These are phyloP conservation scores for Neodiprion pinetum DNA, from an alignment of 1,140 invertebrate genomes.

Conservation along the genomic window DNA sequence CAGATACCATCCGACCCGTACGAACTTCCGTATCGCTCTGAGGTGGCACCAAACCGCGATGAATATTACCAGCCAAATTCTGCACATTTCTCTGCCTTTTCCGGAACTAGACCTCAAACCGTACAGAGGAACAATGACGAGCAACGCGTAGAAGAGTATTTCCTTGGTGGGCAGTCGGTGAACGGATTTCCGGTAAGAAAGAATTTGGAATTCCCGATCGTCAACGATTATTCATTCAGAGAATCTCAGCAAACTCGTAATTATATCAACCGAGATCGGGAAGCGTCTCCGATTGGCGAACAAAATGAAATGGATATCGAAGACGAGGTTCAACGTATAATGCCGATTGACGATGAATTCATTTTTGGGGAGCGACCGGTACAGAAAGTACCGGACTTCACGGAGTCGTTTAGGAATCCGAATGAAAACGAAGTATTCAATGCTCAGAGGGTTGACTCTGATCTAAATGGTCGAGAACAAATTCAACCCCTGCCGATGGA, in stretches of 20 bases:
- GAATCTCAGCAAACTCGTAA: neutral
- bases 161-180: neutral
- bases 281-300: neutral
- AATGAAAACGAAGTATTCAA: neutral
- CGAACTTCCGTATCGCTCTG: neutral
- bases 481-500: conserved; percentile 23
- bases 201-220: neutral
- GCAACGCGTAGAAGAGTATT: too few species aligned
- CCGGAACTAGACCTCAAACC: neutral
- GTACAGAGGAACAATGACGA: neutral
- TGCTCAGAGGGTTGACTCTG: neutral
- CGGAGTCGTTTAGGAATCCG: neutral
- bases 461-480: neutral
- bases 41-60: neutral
- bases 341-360: neutral
- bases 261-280: neutral
- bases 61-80: neutral
- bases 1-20: conserved; percentile 30
- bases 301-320: neutral
- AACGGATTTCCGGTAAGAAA: neutral
- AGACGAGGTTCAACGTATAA: conserved; percentile 8
- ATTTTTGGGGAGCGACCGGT: neutral
- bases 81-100: neutral
- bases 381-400: neutral
- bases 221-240: neutral